Base-by-base conservation (phyloP, 2,113 vertebrate genomes). In the Tachuris rubrigastra region DNA sequence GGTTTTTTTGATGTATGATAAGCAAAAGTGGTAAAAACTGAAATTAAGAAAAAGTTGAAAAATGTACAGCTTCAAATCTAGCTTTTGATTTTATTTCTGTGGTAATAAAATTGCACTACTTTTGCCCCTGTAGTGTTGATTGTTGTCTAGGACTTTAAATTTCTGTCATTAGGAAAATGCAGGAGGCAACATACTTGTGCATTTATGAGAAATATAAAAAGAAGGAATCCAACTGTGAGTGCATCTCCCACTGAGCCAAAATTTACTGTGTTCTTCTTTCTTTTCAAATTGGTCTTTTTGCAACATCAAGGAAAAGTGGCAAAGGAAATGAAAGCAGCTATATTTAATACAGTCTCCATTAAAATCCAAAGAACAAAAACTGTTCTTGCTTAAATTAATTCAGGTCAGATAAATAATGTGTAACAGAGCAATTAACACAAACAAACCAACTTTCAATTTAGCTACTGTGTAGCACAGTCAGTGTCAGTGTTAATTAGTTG, bases 81-180 rank as follows among this genome's bases (percentile, higher is more conserved):
- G 88, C 62, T 94, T 90, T 89, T 96, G 86, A 90, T 94, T 97
- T 94, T 93, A 58, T 86, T 81, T 93, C 90, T 77, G 10, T 18
- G 35, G 60, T 78, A 91, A 89, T 90, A 91, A 93, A 97, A 96
- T 96, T 90, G 88, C 58, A 85, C 66, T 90, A 59, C 67, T 93
- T 93, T 91, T 96, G 69, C 78, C 94, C 93, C 94, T 92, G 84
- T 63, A 96, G 97, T 93, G 97, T 90, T 97, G 96, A 97, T 97
- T 97, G 95, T 95, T 95, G 87, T 95, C 96, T 94, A 89, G 84
- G 86, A 80, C 91, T 96, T 95, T 58, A 96, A 93, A 96, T 97
- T 97, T 97, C 93, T 94, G 93, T 93, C 93, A 94, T 95, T 97
- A 97, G 93, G 93, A 96, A 97, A 97, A 97, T 94, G 69, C 82